Evolutionary conservation across 2,113 vertebrate species (phyloP).

Genomic region (Aspidoscelis tigris): DNA sequence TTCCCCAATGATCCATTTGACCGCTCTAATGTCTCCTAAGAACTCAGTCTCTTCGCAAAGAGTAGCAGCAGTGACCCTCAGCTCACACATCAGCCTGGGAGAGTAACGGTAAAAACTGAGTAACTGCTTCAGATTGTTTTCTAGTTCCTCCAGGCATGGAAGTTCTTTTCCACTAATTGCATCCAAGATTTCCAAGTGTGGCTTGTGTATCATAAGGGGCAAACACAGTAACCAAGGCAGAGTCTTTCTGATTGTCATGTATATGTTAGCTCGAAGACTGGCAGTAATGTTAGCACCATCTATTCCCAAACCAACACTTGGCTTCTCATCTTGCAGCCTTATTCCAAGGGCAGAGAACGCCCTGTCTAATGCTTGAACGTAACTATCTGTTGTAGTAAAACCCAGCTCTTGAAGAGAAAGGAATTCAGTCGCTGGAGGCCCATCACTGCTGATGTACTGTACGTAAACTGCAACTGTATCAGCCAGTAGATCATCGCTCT

Average conservation of each 20-base stretch:
- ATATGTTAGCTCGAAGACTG: constrained; percentile 88
- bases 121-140: constrained; percentile 95
- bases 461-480: constrained; percentile 92
- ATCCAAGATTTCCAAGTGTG: constrained; percentile 92
- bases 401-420: constrained; percentile 90
- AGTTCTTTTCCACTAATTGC: constrained; percentile 95
- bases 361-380: constrained; percentile 90
- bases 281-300: constrained; percentile 90
- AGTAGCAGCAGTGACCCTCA: constrained; percentile 87
- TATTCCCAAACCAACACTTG: constrained; percentile 88
- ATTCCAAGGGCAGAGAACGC: constrained; percentile 89
- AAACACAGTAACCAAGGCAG: constrained; percentile 94
- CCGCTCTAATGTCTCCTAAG: constrained; percentile 91
- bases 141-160: constrained; percentile 92
- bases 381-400: constrained; percentile 87
- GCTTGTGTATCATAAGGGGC: constrained; percentile 93
- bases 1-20: constrained; percentile 95
- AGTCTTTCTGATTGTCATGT: constrained; percentile 89
- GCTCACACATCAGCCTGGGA: constrained; percentile 90
- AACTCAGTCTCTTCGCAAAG: constrained; percentile 94
- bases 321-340: constrained; percentile 86
- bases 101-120: constrained; percentile 97
- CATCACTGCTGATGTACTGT: constrained; percentile 88
- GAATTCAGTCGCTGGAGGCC: constrained; percentile 89
- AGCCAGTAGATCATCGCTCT: constrained; percentile 88